These are phyloP conservation scores for Geococcyx californianus DNA, from an alignment of 2,113 vertebrate species.

Conservation along the genomic window DNA sequence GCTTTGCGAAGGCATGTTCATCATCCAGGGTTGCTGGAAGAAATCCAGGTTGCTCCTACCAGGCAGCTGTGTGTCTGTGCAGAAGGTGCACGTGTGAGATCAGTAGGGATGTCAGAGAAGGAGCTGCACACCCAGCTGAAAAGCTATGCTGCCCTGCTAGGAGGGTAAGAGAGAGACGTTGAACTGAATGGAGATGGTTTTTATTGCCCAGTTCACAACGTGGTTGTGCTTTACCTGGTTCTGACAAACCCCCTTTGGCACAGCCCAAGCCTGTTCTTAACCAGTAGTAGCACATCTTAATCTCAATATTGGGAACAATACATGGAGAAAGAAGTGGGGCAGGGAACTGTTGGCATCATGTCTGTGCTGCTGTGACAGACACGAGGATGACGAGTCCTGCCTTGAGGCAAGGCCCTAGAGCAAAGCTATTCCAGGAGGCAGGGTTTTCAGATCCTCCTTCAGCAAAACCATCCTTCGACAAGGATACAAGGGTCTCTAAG, in stretches of 20 bases:
- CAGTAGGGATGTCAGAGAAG: neutral
- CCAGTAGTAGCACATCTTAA: neutral
- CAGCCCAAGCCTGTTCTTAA: neutral
- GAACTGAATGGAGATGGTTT: neutral
- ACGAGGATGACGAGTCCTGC: neutral
- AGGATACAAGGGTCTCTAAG: too few species aligned
- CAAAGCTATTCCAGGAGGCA: neutral
- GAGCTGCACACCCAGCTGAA: neutral
- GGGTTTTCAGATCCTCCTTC: neutral
- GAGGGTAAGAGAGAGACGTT: neutral
- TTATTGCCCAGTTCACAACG: neutral
- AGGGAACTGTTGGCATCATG: rapidly evolving
- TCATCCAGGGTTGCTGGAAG: neutral
- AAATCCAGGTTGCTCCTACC: neutral
- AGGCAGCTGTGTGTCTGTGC: neutral
- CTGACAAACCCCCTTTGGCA: neutral
- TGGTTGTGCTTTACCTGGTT: neutral
- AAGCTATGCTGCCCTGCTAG: neutral
- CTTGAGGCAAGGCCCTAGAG: neutral
- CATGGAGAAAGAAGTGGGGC: neutral
- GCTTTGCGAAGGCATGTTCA: neutral
- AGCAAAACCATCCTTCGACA: neutral
- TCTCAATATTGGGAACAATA: neutral
- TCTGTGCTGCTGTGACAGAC: neutral
- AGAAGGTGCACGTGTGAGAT: rapidly evolving